Percentiles rank a stretch among this genome's conserved stretches.
Evolutionary conservation across 2,888 invertebrate genomes (phyloP).

Genomic region (Dolichopus griseipennis): DNA sequence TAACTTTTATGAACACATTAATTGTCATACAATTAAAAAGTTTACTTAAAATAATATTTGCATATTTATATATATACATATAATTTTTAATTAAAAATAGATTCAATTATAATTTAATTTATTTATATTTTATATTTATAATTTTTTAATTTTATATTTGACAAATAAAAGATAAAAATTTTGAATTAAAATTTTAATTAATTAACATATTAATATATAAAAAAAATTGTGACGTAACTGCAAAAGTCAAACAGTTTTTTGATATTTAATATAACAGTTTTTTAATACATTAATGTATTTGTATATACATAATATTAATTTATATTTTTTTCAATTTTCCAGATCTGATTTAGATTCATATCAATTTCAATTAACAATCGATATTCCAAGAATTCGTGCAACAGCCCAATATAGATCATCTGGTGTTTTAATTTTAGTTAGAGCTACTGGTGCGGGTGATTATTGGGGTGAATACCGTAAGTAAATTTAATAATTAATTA

Average conservation of each 20-base stretch:
- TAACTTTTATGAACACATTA: no score
- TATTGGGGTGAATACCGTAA: slow-evolving; percentile 85
- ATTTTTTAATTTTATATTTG: no score
- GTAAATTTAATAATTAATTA: slow-evolving; percentile 14
- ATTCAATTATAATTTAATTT: no score
- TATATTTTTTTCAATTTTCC: slow-evolving; percentile 25
- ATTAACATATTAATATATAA: no score
- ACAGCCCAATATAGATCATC: slow-evolving; percentile 72
- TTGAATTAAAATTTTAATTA: no score
- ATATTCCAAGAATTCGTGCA: slow-evolving; percentile 70
- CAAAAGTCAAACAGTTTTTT: neutral
- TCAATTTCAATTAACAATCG: slow-evolving; percentile 72
- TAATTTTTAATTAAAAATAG: no score
- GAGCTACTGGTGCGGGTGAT: slow-evolving; percentile 77
- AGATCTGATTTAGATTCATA: slow-evolving; percentile 69
- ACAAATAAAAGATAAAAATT: no score
- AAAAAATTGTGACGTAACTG: neutral
- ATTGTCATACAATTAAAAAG: no score
- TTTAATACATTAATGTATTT: neutral
- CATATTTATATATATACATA: no score
- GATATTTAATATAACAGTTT: neutral
- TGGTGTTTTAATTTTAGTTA: slow-evolving; percentile 67
- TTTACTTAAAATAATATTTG: no score
- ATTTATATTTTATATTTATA: no score
- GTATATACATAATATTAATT: neutral